A percentile compares a stretch with the other conserved stretches of the same genome.
Conservation (phyloP, 2,797 vertebrate species). For the Sebastes hopkinsi region DNA sequence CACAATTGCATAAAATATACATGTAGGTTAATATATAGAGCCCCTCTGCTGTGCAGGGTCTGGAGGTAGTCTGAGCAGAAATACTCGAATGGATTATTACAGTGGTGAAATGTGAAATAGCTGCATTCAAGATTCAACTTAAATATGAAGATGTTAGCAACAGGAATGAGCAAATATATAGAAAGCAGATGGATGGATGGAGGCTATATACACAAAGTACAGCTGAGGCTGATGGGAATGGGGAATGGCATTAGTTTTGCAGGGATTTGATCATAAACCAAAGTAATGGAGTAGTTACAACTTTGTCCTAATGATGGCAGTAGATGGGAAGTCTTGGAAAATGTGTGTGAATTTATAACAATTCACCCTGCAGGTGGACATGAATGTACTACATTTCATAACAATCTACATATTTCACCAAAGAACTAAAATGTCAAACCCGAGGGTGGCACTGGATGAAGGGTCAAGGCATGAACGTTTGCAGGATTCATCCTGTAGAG, state of each 20-base stretch:
- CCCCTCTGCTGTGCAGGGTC: background rate
- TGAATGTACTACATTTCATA: background rate
- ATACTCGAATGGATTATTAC: conserved; percentile 3
- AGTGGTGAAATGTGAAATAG: background rate
- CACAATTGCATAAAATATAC: conserved; percentile 46
- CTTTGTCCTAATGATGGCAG: background rate
- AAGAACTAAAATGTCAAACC: background rate
- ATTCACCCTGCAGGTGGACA: background rate
- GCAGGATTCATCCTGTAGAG: background rate
- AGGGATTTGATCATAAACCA: background rate
- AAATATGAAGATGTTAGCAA: background rate
- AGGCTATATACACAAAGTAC: background rate
- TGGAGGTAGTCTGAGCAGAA: background rate
- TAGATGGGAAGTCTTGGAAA: background rate
- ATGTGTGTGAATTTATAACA: background rate
- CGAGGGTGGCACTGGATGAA: background rate
- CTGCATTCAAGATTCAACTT: background rate
- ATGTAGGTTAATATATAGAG: conserved; percentile 46
- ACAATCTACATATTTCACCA: background rate
- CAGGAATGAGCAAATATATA: background rate
- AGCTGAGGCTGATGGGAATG: background rate
- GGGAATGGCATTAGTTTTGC: background rate
- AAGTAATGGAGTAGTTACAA: background rate
- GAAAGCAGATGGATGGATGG: background rate
- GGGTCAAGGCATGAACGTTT: background rate